Base-by-base conservation (phyloP, 2,113 vertebrate genomes). In the Mustela lutreola region DNA sequence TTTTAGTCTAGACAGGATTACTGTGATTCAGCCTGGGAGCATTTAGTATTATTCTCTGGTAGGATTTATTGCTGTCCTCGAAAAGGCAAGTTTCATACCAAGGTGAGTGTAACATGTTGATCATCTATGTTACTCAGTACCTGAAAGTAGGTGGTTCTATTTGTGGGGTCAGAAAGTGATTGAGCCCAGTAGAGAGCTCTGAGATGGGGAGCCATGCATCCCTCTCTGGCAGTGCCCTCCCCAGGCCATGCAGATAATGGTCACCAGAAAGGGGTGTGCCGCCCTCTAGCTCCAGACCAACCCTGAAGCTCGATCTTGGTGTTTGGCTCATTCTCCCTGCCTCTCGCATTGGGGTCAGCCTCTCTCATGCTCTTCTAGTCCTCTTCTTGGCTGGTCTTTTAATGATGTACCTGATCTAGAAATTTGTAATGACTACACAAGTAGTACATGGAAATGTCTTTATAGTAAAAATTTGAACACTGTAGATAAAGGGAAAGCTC, bases 1-100 rank as follows among this genome's bases (percentile, higher is more conserved):
- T 65, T 91, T 93, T 12, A 60, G 97, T 95, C 97, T 97, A 97
- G 97, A 97, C 71, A 8, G 62, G 9, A 79, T 48, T 82, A 26
- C 36, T 79, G 8, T 96, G 94, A 93, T 67, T 94, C 88, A 93
- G 53, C 31, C 75, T 2, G 22, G 36, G 84, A 8, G 22, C 7
- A 53, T 94, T 76, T 84, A 50, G 82, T 91, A 16, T 19, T 56
- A 16, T 19, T 56, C 0, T 0, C 75, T 36, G 33, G 33, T 50
- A 92, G 95, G 89, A 76, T 75, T 60, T 39, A 85, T 93, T 84
- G 70, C 60, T 82, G 19, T 21, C 1, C 33, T 2, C 86, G 62
- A 96, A 81, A 89, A 71, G 39, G 42, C 71, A 96, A 65, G 78
- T 98, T 88, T 53, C 56, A n/a, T 53, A 96, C 53, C 5, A 31